Conservation (phyloP, 2,113 vertebrate genomes). For the Promerops cafer region DNA sequence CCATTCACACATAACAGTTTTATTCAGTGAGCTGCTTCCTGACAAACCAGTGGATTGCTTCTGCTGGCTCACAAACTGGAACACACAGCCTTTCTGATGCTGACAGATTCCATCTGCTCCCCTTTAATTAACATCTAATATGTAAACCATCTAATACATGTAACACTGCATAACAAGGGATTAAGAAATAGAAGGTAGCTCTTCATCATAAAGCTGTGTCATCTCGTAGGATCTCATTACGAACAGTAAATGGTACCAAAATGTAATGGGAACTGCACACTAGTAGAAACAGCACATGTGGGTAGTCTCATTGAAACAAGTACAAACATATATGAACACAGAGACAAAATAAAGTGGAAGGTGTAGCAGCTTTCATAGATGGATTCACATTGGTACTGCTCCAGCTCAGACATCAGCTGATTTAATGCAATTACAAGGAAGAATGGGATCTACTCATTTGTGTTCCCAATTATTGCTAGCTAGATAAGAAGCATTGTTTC, state of each 20-base stretch:
- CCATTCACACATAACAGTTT: neutral
- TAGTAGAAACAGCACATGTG: neutral
- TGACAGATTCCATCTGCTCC: constrained; percentile 68
- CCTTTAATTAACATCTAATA: constrained; percentile 64
- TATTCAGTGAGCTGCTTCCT: neutral
- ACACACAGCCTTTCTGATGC: constrained; percentile 25
- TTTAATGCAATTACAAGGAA: constrained; percentile 8
- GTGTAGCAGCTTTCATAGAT: neutral
- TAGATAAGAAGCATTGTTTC: constrained; percentile 8
- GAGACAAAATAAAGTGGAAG: neutral
- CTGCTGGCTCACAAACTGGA: constrained; percentile 8
- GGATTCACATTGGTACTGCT: neutral
- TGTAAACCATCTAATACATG: constrained; percentile 61
- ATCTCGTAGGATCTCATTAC: constrained; percentile 20
- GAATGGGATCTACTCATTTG: neutral
- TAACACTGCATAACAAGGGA: constrained; percentile 54
- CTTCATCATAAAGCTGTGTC: constrained; percentile 23
- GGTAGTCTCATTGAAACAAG: neutral
- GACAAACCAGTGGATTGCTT: neutral
- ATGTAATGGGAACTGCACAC: neutral
- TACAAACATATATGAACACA: neutral
- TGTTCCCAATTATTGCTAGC: neutral
- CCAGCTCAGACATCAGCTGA: neutral
- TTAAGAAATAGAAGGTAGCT: constrained; percentile 61
- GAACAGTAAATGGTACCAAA: neutral